Evolutionary conservation across 1,140 invertebrate species (phyloP).

Genomic region (Zeugodacus cucurbitae): DNA sequence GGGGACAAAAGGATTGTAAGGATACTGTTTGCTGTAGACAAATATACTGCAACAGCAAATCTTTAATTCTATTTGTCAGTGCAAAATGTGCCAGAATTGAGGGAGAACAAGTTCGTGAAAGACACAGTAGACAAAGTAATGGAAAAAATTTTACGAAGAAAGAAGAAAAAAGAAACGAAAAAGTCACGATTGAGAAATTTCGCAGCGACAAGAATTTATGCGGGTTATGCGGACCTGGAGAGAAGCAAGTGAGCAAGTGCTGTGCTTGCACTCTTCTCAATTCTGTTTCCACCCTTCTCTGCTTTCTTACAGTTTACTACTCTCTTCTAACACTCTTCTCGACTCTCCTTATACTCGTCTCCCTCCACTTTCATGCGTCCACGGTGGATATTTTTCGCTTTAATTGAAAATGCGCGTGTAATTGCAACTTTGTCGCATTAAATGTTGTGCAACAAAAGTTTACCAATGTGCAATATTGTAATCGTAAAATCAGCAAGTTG

Average conservation of each 20-base stretch:
- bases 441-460: constrained; percentile 31
- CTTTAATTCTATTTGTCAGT: not conserved
- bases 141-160: not conserved
- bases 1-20: not conserved
- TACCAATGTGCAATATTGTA: constrained; percentile 17
- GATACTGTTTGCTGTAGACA: not conserved
- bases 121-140: not conserved
- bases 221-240: not conserved
- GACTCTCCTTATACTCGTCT: too few relatives aligned
- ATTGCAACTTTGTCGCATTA: constrained; percentile 37
- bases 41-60: not conserved
- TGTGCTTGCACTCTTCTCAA: not conserved
- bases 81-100: not conserved
- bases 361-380: too few relatives aligned
- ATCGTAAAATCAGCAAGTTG: constrained; percentile 38
- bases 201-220: constrained; percentile 7
- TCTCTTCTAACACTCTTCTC: not conserved
- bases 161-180: not conserved
- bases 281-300: not conserved
- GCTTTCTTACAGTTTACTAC: not conserved
- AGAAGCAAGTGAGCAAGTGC: not conserved
- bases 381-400: not conserved
- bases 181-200: not conserved
- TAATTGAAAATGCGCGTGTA: constrained; percentile 36
- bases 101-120: not conserved